Evolutionary conservation across 2,797 vertebrate genomes (phyloP), one percentile per base, ranked within the genome.

Genomic region (Poecilia velifera): DNA sequence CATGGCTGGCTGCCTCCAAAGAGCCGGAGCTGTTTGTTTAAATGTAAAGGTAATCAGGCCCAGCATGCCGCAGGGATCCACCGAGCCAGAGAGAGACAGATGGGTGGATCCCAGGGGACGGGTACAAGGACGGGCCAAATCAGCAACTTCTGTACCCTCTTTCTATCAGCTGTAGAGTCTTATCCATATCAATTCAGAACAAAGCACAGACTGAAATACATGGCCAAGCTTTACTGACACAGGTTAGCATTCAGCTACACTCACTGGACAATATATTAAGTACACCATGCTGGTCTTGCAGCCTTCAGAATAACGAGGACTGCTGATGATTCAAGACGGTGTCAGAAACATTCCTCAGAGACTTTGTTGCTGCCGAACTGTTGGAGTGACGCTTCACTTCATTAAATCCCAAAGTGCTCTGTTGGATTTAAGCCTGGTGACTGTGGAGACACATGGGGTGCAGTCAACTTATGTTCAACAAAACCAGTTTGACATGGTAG

Each of bases 21-120:
- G 80, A 89, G 89, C 82, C 41, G 25, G 53, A 72, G 78, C 79
- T 92, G 92, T 95, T 94, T 94, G 92, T 93, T 93, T 94, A 90
- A 93, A 92, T 92, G 91, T 94, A 93, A 92, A 94, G 89, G 90
- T 91, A 94, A 94, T 95, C 91, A 92, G 84, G 84, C 81, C 78
- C 74, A 88, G 90, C 62, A 62, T 75, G 82, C 89, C 49, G 72
- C 84, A 82, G 89, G 88, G 88, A 90, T 82, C 64, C 82, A 84
- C 77, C 55, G 79, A 87, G 82, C 73, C 64, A 82, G 62, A 59
- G 70, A 76, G 47, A 84, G 78, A 76, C 72, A 78, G 87, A 90
- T 89, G 90, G 90, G 82, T 85, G 80, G 71, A 86, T 92, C 91
- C 88, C 93, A 66, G 55, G 62, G 85, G 92, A 88, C 66, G 82